These are phyloP conservation scores for Chlorops oryzae DNA, from an alignment of 1,140 invertebrate species.

Conservation along the genomic window DNA sequence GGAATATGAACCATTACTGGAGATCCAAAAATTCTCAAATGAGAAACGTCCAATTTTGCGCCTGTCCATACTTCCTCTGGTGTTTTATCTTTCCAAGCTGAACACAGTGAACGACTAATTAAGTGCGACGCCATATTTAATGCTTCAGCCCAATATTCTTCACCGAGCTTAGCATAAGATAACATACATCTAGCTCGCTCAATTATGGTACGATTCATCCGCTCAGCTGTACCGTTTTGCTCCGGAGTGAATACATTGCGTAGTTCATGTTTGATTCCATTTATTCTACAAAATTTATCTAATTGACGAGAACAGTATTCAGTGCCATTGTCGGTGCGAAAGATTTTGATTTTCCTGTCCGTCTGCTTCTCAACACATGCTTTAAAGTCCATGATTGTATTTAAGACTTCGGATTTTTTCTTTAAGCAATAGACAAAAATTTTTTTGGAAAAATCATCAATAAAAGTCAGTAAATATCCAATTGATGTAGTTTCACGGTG, in stretches of 20 bases:
- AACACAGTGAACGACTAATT: neutral
- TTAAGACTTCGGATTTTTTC: too few species aligned
- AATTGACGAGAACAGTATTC: neutral
- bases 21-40: slow-evolving; percentile 35
- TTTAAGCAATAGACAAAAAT: too few species aligned
- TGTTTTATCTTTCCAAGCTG: slow-evolving; percentile 15
- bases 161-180: neutral
- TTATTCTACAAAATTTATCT: neutral
- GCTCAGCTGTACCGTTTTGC: slow-evolving; percentile 34
- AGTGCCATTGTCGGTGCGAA: neutral
- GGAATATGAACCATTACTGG: slow-evolving; percentile 32
- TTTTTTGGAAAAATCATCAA: too few species aligned
- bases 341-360: neutral
- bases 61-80: slow-evolving; percentile 22
- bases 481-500: too few species aligned
- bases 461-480: too few species aligned
- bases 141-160: slow-evolving; percentile 1
- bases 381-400: too few species aligned
- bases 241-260: slow-evolving; percentile 29
- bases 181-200: slow-evolving; percentile 19
- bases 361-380: neutral
- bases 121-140: neutral
- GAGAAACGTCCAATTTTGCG: slow-evolving; percentile 27
- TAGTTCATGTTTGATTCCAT: slow-evolving; percentile 16
- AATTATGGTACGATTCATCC: slow-evolving; percentile 26